Conservation (phyloP, 2,113 vertebrate genomes). For the Oncorhynchus clarkii region DNA sequence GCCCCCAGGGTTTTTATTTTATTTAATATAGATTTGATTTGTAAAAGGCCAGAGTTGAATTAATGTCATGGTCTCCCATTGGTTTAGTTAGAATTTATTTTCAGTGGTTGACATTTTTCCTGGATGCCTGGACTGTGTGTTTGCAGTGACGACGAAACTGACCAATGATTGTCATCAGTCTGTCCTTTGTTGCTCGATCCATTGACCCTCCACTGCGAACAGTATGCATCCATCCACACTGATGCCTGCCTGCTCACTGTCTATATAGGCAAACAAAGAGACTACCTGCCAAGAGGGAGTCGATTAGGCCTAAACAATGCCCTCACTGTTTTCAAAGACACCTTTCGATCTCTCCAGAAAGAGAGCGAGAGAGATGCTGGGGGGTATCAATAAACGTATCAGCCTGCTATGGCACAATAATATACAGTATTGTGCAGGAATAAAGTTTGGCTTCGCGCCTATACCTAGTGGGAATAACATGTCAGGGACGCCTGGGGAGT, state of each 20-base stretch:
- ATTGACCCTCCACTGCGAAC: too few relatives aligned
- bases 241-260: background rate
- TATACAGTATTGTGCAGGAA: constrained; percentile 3
- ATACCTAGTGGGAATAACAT: constrained; percentile 58
- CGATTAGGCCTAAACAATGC: background rate
- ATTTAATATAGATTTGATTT: constrained; percentile 68
- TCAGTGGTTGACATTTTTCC: constrained; percentile 42
- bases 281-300: background rate
- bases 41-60: constrained; percentile 71
- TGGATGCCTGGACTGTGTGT: too few relatives aligned
- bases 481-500: constrained; percentile 30
- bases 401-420: too few relatives aligned
- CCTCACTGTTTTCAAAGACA: background rate
- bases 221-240: background rate
- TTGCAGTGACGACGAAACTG: constrained; percentile 27
- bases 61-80: constrained; percentile 62
- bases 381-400: too few relatives aligned
- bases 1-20: constrained; percentile 45
- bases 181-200: too few relatives aligned
- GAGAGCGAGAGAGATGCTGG: too few relatives aligned
- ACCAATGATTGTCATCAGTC: background rate
- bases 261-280: background rate
- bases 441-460: constrained; percentile 34
- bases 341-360: background rate
- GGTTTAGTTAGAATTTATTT: constrained; percentile 40